A percentile compares a stretch with the other conserved stretches of the same genome.
Conservation (phyloP, 2,888 invertebrate species). For the Caenorhabditis sulstoni region DNA sequence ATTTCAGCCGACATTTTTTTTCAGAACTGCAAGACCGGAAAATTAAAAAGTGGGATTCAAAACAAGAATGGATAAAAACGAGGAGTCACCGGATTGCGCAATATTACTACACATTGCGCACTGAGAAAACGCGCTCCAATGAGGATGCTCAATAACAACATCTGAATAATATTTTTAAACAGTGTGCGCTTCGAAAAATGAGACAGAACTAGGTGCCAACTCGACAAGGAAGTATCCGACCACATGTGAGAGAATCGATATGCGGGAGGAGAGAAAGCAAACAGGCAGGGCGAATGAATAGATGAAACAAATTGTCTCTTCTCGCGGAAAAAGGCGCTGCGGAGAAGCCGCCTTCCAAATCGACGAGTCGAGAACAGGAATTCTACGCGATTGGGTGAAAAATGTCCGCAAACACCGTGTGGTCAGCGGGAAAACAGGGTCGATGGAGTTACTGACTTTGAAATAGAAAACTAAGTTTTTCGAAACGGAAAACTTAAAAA, state of each 20-base stretch:
- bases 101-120: slow-evolving; percentile 28
- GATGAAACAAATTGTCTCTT: slow-evolving; percentile 43
- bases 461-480: not conserved
- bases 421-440: not conserved
- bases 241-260: slow-evolving; percentile 24
- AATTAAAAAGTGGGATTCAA: not conserved
- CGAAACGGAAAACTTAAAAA: too few species aligned
- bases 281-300: slow-evolving; percentile 35
- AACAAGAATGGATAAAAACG: not conserved
- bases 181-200: slow-evolving; percentile 4
- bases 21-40: slow-evolving; percentile 33
- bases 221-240: slow-evolving; percentile 16
- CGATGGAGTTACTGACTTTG: not conserved
- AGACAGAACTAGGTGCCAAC: not conserved
- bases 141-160: not conserved
- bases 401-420: slow-evolving; percentile 19
- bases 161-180: too few species aligned
- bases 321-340: too few species aligned
- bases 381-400: slow-evolving; percentile 8
- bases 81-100: slow-evolving; percentile 20
- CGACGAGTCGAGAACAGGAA: slow-evolving; percentile 37
- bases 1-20: slow-evolving; percentile 48
- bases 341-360: slow-evolving; percentile 28
- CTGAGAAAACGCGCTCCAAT: not conserved
- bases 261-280: slow-evolving; percentile 28